Evolutionary conservation across 2,797 vertebrate species (phyloP), one percentile per base, ranked within the genome.

Genomic region (Xiphophorus birchmanni): DNA sequence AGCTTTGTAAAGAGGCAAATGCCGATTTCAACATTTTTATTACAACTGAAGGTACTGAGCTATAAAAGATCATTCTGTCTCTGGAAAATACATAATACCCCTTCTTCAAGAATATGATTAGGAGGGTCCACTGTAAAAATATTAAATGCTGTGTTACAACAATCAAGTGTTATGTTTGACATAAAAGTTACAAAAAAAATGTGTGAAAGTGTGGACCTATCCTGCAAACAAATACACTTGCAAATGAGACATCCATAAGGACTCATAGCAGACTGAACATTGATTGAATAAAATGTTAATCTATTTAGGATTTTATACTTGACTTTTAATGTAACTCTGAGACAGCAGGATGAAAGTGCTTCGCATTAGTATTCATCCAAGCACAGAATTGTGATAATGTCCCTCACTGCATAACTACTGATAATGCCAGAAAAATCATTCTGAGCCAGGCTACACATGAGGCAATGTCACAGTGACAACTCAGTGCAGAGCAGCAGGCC

Each of bases 261-360:
- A 63, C 15, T 17, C 15, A 18, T 9, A 10, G 32, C 58, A 65
- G 77, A 74, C 54, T 90, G 85, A 90, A 78, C 92, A 87, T 86
- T 89, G 82, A 89, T 94, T 89, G 92, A 94, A 94, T 94, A 91
- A 93, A 93, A 94, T 86, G 82, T 78, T 92, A 93, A 80, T 81
- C 2, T 5, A 18, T 54, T 15, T 40, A 63, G 85, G 87, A 90
- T 92, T 90, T 93, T 95, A 90, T 94, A 92, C 93, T 93, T 84
- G 95, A 93, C 88, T 92, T 93, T 94, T 94, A 90, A 90, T 94
- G 93, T 89, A 82, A 90, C 86, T 88, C 81, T 82, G 83, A 87
- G 79, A 80, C 82, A 80, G 69, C 71, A 65, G 73, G 79, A 54
- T 72, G 84, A 81, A 80, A 74, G 86, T 83, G 83, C 67, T 82